Evolutionary conservation across 2,888 invertebrate genomes (phyloP).

Genomic region (Athalia cordata): DNA sequence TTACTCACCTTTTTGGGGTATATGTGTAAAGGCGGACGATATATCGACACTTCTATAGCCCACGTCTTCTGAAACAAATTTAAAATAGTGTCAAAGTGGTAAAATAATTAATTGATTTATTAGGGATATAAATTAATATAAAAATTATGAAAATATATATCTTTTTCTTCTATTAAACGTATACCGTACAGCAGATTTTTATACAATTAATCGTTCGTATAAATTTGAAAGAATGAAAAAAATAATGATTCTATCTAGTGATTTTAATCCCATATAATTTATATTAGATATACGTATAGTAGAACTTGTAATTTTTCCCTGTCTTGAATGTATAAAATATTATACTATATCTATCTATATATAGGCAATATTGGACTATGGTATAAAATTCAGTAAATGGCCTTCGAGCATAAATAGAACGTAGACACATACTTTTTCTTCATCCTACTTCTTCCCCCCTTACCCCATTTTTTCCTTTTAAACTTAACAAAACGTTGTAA

Average conservation of each 20-base stretch:
- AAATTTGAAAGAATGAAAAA: too few species aligned
- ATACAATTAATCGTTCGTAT: too few species aligned
- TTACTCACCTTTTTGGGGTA: slow-evolving; percentile 72
- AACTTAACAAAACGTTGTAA: too few species aligned
- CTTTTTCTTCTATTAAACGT: neutral
- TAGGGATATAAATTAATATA: neutral
- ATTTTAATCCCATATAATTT: too few species aligned
- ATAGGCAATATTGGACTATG: neutral
- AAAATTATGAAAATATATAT: neutral
- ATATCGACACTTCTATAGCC: slow-evolving; percentile 75
- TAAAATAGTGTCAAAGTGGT: slow-evolving; percentile 26
- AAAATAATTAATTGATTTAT: neutral
- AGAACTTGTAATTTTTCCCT: neutral
- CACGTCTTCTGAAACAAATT: slow-evolving; percentile 75
- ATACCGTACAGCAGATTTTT: neutral
- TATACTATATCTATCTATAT: neutral
- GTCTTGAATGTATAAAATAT: too few species aligned
- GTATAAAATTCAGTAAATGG: neutral
- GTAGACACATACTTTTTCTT: neutral
- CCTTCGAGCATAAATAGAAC: slow-evolving; percentile 28
- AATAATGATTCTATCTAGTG: too few species aligned
- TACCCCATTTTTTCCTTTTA: too few species aligned
- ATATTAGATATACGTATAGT: neutral
- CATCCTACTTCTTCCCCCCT: neutral
- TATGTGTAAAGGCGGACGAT: slow-evolving; percentile 73